These are phyloP conservation scores for Scytalopus superciliaris DNA, from an alignment of 2,113 vertebrate species.

Conservation along the genomic window DNA sequence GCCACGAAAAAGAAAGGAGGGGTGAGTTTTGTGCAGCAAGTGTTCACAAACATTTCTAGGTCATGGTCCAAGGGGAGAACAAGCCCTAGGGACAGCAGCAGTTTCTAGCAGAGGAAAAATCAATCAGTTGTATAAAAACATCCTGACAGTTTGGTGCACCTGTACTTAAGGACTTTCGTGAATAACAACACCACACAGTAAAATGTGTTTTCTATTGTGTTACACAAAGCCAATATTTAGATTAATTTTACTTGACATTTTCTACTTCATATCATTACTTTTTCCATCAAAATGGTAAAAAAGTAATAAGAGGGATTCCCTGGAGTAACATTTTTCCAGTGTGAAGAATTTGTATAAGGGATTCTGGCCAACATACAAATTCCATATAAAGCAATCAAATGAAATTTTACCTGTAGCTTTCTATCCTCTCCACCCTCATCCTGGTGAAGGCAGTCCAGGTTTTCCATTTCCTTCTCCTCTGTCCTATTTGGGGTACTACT, in stretches of 20 bases:
- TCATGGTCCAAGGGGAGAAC: background rate
- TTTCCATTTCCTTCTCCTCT: background rate
- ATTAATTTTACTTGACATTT: constrained; percentile 56
- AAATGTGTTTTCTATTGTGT: constrained; percentile 62
- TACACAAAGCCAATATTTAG: background rate
- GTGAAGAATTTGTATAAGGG: constrained; percentile 32
- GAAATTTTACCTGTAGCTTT: background rate
- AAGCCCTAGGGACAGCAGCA: background rate
- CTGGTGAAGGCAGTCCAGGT: background rate
- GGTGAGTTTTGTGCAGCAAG: background rate
- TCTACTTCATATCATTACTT: constrained; percentile 50
- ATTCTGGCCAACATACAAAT: constrained; percentile 4
- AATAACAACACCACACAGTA: background rate
- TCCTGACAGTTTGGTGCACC: background rate
- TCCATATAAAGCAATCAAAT: background rate
- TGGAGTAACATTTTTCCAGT: constrained; percentile 42
- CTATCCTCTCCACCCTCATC: background rate
- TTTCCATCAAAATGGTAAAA: constrained; percentile 23
- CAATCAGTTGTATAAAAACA: background rate
- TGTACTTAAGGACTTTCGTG: constrained; percentile 37
- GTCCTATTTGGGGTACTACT: background rate
- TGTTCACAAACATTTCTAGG: background rate
- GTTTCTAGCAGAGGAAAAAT: constrained; percentile 19
- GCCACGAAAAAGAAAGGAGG: background rate
- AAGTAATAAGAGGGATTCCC: constrained; percentile 32